Percentiles rank a stretch among this genome's conserved stretches.
Evolutionary conservation across 2,888 invertebrate species (phyloP).

Genomic region (Caenorhabditis zanzibari): DNA sequence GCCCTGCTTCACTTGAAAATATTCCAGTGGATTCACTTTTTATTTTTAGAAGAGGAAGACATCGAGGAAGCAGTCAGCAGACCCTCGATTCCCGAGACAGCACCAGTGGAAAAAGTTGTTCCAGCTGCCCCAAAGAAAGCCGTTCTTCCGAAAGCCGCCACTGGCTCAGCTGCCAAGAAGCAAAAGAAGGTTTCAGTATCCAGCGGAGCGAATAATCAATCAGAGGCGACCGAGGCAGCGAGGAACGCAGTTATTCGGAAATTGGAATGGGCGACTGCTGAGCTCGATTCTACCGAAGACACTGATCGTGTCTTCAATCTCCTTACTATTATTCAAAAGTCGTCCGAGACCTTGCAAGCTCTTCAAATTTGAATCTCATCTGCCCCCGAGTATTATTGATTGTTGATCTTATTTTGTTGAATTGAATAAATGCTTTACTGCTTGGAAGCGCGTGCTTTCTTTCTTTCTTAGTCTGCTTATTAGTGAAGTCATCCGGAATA

Average conservation of each 20-base stretch:
- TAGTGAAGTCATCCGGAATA: constrained; percentile 5
- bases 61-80: constrained; percentile 43
- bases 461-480: background rate
- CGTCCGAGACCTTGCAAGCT: constrained; percentile 48
- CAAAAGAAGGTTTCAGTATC: background rate
- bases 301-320: constrained; percentile 34
- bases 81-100: background rate
- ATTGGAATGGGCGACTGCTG: constrained; percentile 39
- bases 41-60: constrained; percentile 56
- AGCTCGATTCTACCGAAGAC: constrained; percentile 23
- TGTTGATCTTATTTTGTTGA: constrained; percentile 16
- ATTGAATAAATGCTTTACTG: constrained; percentile 25
- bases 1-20: no score
- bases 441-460: no score
- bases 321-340: constrained; percentile 43
- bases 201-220: background rate
- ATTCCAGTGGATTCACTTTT: no score
- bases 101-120: background rate
- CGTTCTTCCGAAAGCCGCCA: background rate
- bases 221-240: constrained; percentile 6
- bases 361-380: constrained; percentile 39
- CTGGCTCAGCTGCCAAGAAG: background rate
- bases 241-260: constrained; percentile 30
- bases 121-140: constrained; percentile 14
- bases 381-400: background rate